Conservation (phyloP, 2,888 invertebrate species). For the Brachylomia viminalis region DNA sequence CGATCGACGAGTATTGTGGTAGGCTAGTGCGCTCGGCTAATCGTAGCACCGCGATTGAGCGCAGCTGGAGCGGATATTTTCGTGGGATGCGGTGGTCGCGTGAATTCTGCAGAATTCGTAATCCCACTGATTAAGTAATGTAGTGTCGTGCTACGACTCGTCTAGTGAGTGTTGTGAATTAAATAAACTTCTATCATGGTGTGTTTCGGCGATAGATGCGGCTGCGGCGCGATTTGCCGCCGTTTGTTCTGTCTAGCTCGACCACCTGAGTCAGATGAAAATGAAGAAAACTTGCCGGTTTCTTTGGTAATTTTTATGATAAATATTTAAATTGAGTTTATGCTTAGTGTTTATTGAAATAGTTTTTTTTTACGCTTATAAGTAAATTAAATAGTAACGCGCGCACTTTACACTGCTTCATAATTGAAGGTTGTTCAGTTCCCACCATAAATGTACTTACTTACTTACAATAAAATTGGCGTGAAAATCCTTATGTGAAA, state of each 20-base stretch:
- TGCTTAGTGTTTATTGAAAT: conserved; percentile 1
- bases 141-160: conserved; percentile 60
- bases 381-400: background rate
- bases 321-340: background rate
- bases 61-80: conserved; percentile 78
- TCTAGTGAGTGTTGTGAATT: conserved; percentile 63
- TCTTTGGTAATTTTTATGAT: conserved; percentile 76
- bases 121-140: conserved; percentile 50
- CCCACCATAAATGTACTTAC: conserved; percentile 7
- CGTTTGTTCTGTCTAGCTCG: conserved; percentile 82
- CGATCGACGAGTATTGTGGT: conserved; percentile 61
- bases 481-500: conserved; percentile 20
- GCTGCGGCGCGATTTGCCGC: conserved; percentile 83
- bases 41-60: conserved; percentile 62
- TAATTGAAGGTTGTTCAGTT: conserved; percentile 20
- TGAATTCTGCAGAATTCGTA: conserved; percentile 47
- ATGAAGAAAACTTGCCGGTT: conserved; percentile 72
- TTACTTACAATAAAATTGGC: conserved; percentile 2
- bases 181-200: conserved; percentile 73
- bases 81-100: conserved; percentile 76
- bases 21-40: conserved; percentile 65
- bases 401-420: conserved; percentile 36
- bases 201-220: conserved; percentile 78
- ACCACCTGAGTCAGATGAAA: conserved; percentile 66
- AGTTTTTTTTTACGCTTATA: background rate